phyloP scores from a whole-genome alignment of 2,797 vertebrate genomes.

The Myotis myotis region DNA sequence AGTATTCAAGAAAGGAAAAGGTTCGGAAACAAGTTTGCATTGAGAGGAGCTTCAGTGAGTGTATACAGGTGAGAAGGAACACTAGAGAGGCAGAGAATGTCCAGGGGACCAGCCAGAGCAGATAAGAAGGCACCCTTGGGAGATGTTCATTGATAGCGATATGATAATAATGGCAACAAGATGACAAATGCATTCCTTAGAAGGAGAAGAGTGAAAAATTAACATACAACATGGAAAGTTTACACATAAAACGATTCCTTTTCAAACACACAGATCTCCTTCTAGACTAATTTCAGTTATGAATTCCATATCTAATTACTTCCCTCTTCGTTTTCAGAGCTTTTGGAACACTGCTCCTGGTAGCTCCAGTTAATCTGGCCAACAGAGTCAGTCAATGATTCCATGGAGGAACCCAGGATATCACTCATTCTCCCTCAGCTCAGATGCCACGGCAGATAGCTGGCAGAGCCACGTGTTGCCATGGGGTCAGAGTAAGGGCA shows the following conservation, averaged over 20 bases:
- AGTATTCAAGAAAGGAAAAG: not conserved
- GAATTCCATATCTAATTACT: not conserved
- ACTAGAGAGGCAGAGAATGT: not conserved
- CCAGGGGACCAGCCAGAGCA: not conserved
- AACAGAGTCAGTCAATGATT: not conserved
- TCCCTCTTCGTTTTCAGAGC: not conserved
- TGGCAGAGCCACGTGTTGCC: not conserved
- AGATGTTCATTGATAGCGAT: not conserved
- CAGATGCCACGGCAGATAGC: not conserved
- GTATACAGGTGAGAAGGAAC: not conserved
- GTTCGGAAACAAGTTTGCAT: not conserved
- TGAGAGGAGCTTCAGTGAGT: not conserved
- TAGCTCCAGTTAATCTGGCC: not conserved
- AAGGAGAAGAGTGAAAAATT: not conserved
- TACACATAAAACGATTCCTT: not conserved
- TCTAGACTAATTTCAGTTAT: not conserved
- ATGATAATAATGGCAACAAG: not conserved
- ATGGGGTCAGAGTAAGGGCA: not conserved
- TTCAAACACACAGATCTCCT: slow-evolving; percentile 8
- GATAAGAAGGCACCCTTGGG: not conserved
- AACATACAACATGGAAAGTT: not conserved
- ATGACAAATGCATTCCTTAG: not conserved
- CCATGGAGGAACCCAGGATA: not conserved
- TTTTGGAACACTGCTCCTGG: not conserved
- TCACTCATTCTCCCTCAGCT: not conserved